Conservation (phyloP, 2,888 invertebrate species). For the Molanna angustata region DNA sequence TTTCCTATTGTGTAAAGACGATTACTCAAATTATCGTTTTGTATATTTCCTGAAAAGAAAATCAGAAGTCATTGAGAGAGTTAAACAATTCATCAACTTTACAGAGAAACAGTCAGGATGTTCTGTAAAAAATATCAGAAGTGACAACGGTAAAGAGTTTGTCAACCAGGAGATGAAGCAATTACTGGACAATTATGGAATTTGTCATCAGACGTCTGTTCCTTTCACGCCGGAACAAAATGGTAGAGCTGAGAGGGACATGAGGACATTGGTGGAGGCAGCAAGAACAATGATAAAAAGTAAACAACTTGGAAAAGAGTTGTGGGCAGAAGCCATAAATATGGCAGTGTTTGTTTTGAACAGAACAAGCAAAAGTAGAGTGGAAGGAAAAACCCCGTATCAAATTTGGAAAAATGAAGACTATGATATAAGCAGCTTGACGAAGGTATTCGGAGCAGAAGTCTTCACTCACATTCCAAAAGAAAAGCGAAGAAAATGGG, state of each 20-base stretch:
- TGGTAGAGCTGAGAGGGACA: not conserved
- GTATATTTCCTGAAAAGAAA: not conserved
- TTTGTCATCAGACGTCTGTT: not conserved
- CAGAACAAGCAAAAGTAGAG: not conserved
- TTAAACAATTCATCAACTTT: not conserved
- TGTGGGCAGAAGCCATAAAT: not conserved
- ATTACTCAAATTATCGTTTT: not conserved
- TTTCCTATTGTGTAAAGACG: not conserved
- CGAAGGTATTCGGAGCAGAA: not conserved
- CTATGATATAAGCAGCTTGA: not conserved
- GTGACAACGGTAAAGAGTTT: conserved; percentile 1
- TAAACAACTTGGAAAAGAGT: not conserved
- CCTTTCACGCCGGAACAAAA: not conserved
- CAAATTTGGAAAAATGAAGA: not conserved
- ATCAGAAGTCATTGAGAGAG: not conserved
- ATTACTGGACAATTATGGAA: not conserved
- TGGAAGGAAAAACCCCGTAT: not conserved
- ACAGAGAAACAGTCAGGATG: not conserved
- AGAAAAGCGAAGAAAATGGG: not conserved
- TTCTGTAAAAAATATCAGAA: not conserved
- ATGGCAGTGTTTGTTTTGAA: not conserved
- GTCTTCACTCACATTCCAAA: not conserved
- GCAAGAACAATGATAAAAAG: not conserved
- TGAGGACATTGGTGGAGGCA: not conserved
- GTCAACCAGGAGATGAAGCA: not conserved